phyloP scores from a whole-genome alignment of 2,888 invertebrate species.

The Leptinotarsa rubiginosa region DNA sequence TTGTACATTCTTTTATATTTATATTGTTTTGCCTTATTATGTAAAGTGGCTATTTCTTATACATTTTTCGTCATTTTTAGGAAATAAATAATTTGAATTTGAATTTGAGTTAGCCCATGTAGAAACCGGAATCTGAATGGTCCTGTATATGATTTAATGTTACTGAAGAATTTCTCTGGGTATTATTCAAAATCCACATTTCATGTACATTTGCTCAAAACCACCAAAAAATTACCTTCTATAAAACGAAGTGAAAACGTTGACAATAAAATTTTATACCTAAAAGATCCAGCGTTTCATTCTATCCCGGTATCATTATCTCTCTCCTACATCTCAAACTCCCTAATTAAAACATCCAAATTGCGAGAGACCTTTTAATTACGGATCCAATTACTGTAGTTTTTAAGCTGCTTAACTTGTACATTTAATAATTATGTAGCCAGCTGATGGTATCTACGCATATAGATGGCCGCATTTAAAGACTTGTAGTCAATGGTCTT shows the following conservation, averaged over 20 bases:
- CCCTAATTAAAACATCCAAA: conserved; percentile 61
- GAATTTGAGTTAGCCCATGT: too few species aligned
- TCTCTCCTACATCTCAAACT: conserved; percentile 28
- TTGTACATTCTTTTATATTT: too few species aligned
- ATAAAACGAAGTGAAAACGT: conserved; percentile 4
- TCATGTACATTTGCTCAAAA: neutral
- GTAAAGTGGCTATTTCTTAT: too few species aligned
- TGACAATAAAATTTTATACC: conserved; percentile 4
- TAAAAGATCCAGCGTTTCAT: conserved; percentile 15
- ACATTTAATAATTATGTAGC: conserved; percentile 59
- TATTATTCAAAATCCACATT: too few species aligned
- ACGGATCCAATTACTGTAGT: conserved; percentile 59
- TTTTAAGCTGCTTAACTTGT: conserved; percentile 59
- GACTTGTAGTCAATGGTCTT: conserved; percentile 28
- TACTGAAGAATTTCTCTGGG: too few species aligned
- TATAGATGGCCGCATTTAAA: conserved; percentile 56
- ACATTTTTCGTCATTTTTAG: too few species aligned
- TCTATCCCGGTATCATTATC: conserved; percentile 23
- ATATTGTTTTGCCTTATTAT: too few species aligned
- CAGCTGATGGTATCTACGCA: conserved; percentile 58
- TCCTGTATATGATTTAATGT: too few species aligned
- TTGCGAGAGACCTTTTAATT: conserved; percentile 60
- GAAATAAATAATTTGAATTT: too few species aligned
- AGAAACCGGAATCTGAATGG: too few species aligned
- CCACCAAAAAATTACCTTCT: neutral